phyloP scores from a whole-genome alignment of 2,797 vertebrate genomes.

The Morus bassanus region DNA sequence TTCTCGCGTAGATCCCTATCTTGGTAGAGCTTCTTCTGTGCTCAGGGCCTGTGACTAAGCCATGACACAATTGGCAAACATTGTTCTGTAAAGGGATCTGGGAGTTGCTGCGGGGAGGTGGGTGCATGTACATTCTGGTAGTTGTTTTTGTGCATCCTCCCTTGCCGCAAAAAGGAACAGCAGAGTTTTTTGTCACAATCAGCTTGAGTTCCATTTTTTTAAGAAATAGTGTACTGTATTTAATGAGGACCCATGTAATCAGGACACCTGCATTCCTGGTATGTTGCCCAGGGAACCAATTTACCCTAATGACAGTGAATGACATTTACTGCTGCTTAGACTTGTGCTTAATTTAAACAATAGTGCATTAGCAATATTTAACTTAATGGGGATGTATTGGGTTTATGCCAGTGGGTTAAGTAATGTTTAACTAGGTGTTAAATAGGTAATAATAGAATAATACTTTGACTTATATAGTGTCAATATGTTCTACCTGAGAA shows the following conservation, averaged over 20 bases:
- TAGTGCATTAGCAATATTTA: slow-evolving; percentile 55
- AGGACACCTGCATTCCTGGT: slow-evolving; percentile 51
- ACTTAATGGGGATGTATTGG: slow-evolving; percentile 51
- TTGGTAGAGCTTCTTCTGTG: neutral
- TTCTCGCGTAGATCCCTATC: neutral
- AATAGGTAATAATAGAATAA: slow-evolving; percentile 62
- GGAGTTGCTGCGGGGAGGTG: neutral
- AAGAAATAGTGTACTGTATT: slow-evolving; percentile 14
- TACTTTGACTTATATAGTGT: slow-evolving; percentile 19
- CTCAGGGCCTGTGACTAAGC: neutral
- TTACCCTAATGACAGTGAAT: slow-evolving; percentile 70
- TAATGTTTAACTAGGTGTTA: slow-evolving; percentile 67
- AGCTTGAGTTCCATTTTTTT: slow-evolving; percentile 5
- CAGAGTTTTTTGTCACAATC: neutral
- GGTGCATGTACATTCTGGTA: accelerated
- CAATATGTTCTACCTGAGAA: slow-evolving; percentile 21
- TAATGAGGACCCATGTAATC: slow-evolving; percentile 54
- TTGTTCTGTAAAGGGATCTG: neutral
- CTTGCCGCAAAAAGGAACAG: neutral
- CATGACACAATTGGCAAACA: neutral
- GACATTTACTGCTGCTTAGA: slow-evolving; percentile 58
- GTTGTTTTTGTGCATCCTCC: neutral
- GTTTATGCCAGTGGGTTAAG: slow-evolving; percentile 63
- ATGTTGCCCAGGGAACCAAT: slow-evolving; percentile 70
- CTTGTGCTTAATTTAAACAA: slow-evolving; percentile 66